Evolutionary conservation across 2,888 invertebrate species (phyloP).

Genomic region (Entomobrya multifasciata): DNA sequence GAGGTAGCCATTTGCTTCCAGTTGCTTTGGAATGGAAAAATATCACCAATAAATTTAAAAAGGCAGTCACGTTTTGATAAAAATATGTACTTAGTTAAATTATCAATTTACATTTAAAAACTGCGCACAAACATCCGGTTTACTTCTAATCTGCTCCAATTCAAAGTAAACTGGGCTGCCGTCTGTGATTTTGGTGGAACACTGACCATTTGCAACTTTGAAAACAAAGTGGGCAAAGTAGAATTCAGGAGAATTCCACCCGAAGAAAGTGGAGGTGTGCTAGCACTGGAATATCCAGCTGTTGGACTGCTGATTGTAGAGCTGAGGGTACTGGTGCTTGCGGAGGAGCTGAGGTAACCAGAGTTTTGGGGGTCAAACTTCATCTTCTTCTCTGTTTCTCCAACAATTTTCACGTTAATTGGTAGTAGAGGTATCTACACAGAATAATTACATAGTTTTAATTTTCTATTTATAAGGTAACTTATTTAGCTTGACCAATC

Average conservation of each 20-base stretch:
- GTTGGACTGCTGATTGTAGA: slow-evolving; percentile 43
- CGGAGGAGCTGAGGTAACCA: slow-evolving; percentile 20
- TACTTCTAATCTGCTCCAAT: too few relatives aligned
- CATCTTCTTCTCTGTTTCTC: slow-evolving; percentile 16
- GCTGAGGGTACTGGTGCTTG: too few relatives aligned
- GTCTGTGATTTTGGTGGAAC: slow-evolving; percentile 83
- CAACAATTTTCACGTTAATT: slow-evolving; percentile 75
- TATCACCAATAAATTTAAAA: too few relatives aligned
- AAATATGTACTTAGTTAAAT: too few relatives aligned
- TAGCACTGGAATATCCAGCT: slow-evolving; percentile 52
- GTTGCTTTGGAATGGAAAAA: too few relatives aligned
- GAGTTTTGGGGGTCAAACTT: slow-evolving; percentile 49
- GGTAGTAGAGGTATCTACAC: slow-evolving; percentile 74
- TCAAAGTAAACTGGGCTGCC: slow-evolving; percentile 86
- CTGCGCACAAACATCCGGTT: too few relatives aligned
- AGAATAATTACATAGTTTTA: too few relatives aligned
- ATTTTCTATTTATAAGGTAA: too few relatives aligned
- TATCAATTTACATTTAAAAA: too few relatives aligned
- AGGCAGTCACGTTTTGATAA: too few relatives aligned
- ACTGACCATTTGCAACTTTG: slow-evolving; percentile 70
- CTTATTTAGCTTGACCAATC: too few relatives aligned
- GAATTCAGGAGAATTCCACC: slow-evolving; percentile 13
- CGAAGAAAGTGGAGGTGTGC: slow-evolving; percentile 52
- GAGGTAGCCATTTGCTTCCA: too few relatives aligned
- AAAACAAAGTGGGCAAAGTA: slow-evolving; percentile 56